These are phyloP conservation scores for Paramormyrops kingsleyae DNA, from an alignment of 2,113 vertebrate species.

Conservation along the genomic window DNA sequence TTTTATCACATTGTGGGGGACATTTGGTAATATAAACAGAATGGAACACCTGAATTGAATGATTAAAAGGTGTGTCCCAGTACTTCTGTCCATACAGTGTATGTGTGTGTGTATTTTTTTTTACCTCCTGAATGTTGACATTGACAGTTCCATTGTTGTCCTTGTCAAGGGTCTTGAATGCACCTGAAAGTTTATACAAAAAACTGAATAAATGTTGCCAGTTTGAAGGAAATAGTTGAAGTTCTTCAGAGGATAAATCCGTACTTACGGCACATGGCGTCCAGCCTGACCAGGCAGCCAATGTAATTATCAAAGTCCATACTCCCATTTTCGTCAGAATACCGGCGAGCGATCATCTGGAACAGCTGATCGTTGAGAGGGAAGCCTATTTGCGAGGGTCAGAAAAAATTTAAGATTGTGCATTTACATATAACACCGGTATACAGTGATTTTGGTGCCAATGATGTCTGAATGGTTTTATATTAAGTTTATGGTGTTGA, in stretches of 20 bases:
- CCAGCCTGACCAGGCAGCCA: constrained; percentile 81
- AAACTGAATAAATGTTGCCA: neutral
- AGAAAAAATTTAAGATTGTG: neutral
- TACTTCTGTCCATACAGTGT: no score
- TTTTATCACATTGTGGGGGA: no score
- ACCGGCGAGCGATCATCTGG: constrained; percentile 68
- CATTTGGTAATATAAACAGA: no score
- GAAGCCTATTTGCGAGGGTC: constrained; percentile 62
- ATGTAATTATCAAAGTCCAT: constrained; percentile 95
- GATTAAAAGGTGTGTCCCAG: no score
- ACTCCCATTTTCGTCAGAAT: constrained; percentile 65
- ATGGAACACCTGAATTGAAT: no score
- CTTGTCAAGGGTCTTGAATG: constrained; percentile 81
- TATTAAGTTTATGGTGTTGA: no score
- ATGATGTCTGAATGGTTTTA: no score
- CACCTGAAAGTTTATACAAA: constrained; percentile 52
- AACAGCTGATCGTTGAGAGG: constrained; percentile 69
- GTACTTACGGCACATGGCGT: constrained; percentile 86
- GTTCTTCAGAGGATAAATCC: neutral
- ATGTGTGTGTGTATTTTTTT: neutral
- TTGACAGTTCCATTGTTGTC: constrained; percentile 69
- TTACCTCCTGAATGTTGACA: constrained; percentile 79
- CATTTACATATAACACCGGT: neutral
- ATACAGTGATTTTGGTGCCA: no score
- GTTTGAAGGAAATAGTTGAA: neutral